Evolutionary conservation across 2,113 vertebrate genomes (phyloP).

Genomic region (Arvicanthis niloticus): DNA sequence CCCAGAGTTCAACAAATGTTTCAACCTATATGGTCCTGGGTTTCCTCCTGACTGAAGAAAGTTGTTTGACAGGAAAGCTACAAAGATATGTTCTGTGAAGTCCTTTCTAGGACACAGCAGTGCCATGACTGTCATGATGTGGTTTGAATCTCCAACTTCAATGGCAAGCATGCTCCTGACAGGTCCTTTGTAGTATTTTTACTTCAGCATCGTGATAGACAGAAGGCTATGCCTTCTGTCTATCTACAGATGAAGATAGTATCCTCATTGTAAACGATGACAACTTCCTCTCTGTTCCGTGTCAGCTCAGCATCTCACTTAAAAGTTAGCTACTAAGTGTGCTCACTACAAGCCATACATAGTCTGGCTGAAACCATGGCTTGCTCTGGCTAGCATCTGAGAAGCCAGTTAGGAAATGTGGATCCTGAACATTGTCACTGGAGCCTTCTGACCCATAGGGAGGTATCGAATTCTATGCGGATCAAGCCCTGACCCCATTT

Average conservation of each 20-base stretch:
- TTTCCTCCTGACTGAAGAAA: background rate
- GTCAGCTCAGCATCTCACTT: conserved; percentile 55
- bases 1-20: background rate
- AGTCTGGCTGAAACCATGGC: conserved; percentile 23
- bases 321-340: background rate
- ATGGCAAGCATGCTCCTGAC: background rate
- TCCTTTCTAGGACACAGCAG: background rate
- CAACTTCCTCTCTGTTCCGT: conserved; percentile 37
- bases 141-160: conserved; percentile 17
- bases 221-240: background rate
- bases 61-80: background rate
- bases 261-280: conserved; percentile 47
- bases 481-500: conserved; percentile 54
- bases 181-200: background rate
- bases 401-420: conserved; percentile 50
- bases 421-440: conserved; percentile 21
- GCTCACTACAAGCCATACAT: background rate
- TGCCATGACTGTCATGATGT: background rate
- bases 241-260: background rate
- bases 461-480: conserved; percentile 65
- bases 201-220: background rate
- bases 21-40: background rate
- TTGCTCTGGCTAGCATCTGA: background rate
- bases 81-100: background rate
- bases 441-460: conserved; percentile 54